Base-by-base conservation (phyloP, 2,888 invertebrate species). In the Strigamia transsilvanica region DNA sequence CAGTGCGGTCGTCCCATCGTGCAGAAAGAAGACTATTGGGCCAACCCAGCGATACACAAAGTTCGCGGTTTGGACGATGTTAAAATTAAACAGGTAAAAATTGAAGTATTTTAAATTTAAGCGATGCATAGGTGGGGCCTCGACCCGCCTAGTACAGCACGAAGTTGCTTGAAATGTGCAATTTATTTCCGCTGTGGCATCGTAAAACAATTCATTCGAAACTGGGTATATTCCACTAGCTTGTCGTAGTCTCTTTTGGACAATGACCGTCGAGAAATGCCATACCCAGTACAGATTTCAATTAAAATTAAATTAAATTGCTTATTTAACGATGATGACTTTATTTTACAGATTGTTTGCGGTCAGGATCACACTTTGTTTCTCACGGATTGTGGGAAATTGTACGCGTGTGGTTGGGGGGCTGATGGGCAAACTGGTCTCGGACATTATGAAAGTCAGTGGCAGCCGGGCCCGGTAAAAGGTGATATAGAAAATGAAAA, bases 381-480 rank as follows among this genome's bases (percentile, higher is more conserved):
- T 85, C 86, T 98, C 84, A 94, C 94, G 84, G 91, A 92, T 86
- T 89, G 91, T 27, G 98, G 98, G 0, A 90, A 91, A 85, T 93
- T 98, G 4, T 97, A 92, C 86, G 91, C 94, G 0, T 98, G 96
- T 88, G 98, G 99, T 0, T 95, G 96, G 93, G 95, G 97, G 41
- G 94, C 96, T 0, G 98, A 98, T 88, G 99, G 99, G 0, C 98
- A 98, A 89, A 96, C 96, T 0, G 98, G 95, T 0, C 89, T 93
- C 12, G 94, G 94, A 0, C 91, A 91, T 85, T 94, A 90, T 86
- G 83, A 85, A 12, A 84, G 85, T 42, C 88, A 91, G 27, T 92
- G 91, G 82, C 90, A 90, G 81, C 90, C 91, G 2, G 86, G 88
- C 84, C 92, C 93, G 2, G 90, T 91, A 84, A 85, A 85, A 80